Evolutionary conservation across 2,888 invertebrate genomes (phyloP).

Genomic region (Nezara viridula): DNA sequence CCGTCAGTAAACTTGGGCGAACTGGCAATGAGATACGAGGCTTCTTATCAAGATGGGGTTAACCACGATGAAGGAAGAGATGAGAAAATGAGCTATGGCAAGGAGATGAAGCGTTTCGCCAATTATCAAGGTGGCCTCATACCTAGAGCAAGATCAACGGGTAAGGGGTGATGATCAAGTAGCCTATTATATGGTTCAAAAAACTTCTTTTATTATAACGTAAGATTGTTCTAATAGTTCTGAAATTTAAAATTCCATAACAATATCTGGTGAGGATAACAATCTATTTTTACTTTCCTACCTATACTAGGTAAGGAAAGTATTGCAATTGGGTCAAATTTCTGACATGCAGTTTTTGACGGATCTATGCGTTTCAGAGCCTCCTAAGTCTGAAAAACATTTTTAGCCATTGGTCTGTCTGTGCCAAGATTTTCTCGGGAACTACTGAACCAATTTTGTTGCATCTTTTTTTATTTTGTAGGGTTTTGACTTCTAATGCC

Average conservation of each 20-base stretch:
- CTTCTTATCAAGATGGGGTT: constrained; percentile 31
- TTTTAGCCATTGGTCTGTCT: too few species aligned
- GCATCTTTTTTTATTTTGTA: too few species aligned
- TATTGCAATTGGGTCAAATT: too few species aligned
- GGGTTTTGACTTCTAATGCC: too few species aligned
- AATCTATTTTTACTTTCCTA: too few species aligned
- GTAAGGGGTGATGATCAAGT: constrained; percentile 17
- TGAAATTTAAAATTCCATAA: neutral
- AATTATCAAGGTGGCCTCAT: constrained; percentile 43
- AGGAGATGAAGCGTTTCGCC: constrained; percentile 55
- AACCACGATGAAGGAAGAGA: constrained; percentile 44
- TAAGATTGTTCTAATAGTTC: neutral
- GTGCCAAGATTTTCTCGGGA: too few species aligned
- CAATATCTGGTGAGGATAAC: too few species aligned
- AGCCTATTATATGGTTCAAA: neutral
- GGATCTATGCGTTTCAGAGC: too few species aligned
- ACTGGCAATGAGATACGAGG: constrained; percentile 55
- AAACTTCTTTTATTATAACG: neutral
- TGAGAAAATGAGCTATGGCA: constrained; percentile 57
- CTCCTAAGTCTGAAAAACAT: too few species aligned
- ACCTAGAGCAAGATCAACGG: constrained; percentile 61
- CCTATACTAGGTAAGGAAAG: too few species aligned
- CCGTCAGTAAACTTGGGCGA: constrained; percentile 60
- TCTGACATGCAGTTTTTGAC: too few species aligned
- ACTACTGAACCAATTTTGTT: too few species aligned